Base-by-base conservation (phyloP, 2,797 vertebrate genomes). In the Dermochelys coriacea region DNA sequence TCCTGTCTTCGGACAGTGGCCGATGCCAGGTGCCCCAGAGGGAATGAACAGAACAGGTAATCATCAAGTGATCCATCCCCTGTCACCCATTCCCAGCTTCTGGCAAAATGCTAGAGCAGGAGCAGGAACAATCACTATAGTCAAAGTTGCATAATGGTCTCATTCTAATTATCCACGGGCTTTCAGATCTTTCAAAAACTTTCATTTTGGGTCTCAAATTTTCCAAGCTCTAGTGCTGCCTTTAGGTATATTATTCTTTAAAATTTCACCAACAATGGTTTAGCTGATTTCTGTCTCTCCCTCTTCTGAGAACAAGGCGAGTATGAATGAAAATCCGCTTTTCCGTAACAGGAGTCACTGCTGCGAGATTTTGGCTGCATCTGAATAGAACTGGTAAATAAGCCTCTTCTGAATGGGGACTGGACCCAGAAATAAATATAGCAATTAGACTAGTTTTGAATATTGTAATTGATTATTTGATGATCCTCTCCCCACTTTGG, bases 401-500 rank as follows among this genome's bases (percentile, higher is more conserved):
- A n/a, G 29, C 88, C 87, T 31, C 55, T 82, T 84, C 71, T 47
- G 21, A 77, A 8, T 77, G 15, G 51, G 31, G 41, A 21, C 77
- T 82, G 75, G n/a, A 4, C 21, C 91, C 94, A 93, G 86, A 90
- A 93, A 88, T 59, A 25, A 31, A 84, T 90, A 52, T 86, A 92
- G 71, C 37, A 86, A 15, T 45, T 82, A 90, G 90, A 83, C 16
- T 55, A 47, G 88, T 94, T 75, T 94, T 97, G 92, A 80, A 89
- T 71, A 83, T 55, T 94, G 68, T 57, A 90, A 57, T 1, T 1
- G 80, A 86, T 91, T 88, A 93, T 82, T 82, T 31, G 84, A 96
- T 83, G 96, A 95, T 83, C 68, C 61, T 77, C 85, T 93, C 89
- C 84, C 95, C 92, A 55, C 82, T 97, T 94, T 92, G 91, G 93